These are phyloP conservation scores for Geotrupes spiniger DNA, from an alignment of 2,888 invertebrate genomes.

Conservation along the genomic window DNA sequence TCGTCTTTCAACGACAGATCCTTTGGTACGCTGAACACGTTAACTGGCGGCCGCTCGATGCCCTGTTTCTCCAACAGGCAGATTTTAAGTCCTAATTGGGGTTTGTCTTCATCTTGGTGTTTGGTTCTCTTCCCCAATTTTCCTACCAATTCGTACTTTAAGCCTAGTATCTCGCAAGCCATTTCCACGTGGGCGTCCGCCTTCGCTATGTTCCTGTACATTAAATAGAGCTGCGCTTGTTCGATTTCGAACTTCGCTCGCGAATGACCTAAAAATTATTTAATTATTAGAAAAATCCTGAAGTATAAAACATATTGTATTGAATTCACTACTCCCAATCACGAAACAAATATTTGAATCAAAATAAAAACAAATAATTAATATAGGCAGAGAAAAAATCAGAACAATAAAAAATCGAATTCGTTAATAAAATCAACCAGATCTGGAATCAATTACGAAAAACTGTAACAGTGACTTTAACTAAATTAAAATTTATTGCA, in stretches of 20 bases:
- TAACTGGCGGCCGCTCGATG: slow-evolving; percentile 50
- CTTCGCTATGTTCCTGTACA: slow-evolving; percentile 70
- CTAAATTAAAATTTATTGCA: no score
- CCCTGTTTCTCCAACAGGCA: slow-evolving; percentile 49
- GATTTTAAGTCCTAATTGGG: slow-evolving; percentile 79
- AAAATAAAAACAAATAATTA: no score
- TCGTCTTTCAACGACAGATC: slow-evolving; percentile 82
- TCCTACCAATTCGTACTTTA: slow-evolving; percentile 70
- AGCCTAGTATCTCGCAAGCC: slow-evolving; percentile 62
- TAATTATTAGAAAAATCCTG: no score
- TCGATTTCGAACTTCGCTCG: slow-evolving; percentile 56
- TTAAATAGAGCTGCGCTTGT: slow-evolving; percentile 64
- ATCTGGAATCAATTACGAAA: no score
- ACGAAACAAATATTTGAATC: no score
- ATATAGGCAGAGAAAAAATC: no score
- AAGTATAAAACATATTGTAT: no score
- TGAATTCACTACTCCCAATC: no score
- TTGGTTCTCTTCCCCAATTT: slow-evolving; percentile 87
- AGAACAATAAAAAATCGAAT: no score
- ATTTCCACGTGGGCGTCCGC: slow-evolving; percentile 65
- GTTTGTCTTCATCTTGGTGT: slow-evolving; percentile 76
- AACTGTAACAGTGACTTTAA: no score
- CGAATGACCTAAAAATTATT: slow-evolving; percentile 35
- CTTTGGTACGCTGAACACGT: slow-evolving; percentile 60
- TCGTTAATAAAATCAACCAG: no score